Evolutionary conservation across 1,140 invertebrate species (phyloP).

Genomic region (Drosophila albomicans): DNA sequence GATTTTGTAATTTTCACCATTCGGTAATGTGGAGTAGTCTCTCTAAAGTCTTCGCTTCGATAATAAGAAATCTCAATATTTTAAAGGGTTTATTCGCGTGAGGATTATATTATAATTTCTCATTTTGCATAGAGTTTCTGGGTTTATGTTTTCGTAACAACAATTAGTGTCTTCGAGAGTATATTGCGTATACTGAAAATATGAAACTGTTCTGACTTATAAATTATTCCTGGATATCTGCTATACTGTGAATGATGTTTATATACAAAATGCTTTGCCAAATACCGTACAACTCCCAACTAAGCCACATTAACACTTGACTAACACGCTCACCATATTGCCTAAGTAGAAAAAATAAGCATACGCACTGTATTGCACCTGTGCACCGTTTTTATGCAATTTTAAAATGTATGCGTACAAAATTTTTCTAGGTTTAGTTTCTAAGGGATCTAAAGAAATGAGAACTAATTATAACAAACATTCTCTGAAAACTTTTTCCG

Average conservation of each 20-base stretch:
- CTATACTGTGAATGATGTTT: slow-evolving; percentile 54
- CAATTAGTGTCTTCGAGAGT: too few relatives aligned
- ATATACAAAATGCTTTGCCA: slow-evolving; percentile 71
- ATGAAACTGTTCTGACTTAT: too few relatives aligned
- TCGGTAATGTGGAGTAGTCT: too few relatives aligned
- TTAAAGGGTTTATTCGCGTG: too few relatives aligned
- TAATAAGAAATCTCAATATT: too few relatives aligned
- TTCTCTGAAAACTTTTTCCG: background rate
- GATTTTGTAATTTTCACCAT: too few relatives aligned
- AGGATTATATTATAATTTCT: too few relatives aligned
- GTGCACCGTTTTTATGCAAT: background rate
- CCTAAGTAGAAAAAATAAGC: slow-evolving; percentile 19
- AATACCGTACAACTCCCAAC: slow-evolving; percentile 79
- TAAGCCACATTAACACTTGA: slow-evolving; percentile 64
- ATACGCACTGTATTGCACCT: slow-evolving; percentile 19
- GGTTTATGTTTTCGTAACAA: too few relatives aligned
- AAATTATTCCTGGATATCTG: slow-evolving; percentile 45
- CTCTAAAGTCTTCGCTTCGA: too few relatives aligned
- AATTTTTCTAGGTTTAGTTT: background rate
- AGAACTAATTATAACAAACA: background rate
- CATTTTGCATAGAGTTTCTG: too few relatives aligned
- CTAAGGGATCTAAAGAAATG: background rate
- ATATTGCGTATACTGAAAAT: too few relatives aligned
- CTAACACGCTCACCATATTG: slow-evolving; percentile 27
- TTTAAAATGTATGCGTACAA: background rate